Evolutionary conservation across 2,888 invertebrate genomes (phyloP).

Genomic region (Tenthredo mesomela): DNA sequence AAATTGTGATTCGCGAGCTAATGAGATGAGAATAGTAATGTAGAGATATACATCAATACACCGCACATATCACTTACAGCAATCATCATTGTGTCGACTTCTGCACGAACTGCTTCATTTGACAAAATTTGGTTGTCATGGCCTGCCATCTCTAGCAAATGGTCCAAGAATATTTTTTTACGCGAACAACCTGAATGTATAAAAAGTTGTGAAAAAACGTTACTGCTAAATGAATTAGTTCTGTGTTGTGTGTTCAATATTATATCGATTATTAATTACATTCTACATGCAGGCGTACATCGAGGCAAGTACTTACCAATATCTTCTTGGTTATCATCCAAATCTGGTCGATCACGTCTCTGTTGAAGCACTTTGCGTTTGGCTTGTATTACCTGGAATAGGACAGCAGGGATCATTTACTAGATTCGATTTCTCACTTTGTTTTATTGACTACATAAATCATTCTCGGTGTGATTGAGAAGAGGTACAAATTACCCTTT

Average conservation of each 20-base stretch:
- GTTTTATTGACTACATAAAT: not conserved
- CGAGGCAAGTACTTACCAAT: not conserved
- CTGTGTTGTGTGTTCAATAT: not conserved
- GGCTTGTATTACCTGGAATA: not conserved
- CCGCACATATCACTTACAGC: not conserved
- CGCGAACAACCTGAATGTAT: not conserved
- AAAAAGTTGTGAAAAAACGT: not conserved
- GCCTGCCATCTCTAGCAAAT: slow-evolving; percentile 78
- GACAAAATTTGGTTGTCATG: slow-evolving; percentile 77
- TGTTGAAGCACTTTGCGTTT: not conserved
- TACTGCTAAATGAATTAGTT: not conserved
- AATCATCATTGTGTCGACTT: not conserved
- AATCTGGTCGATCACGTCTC: no score
- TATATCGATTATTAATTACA: not conserved
- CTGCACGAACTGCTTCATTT: slow-evolving; percentile 62
- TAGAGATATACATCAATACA: no score
- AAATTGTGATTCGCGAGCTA: no score
- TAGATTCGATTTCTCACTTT: not conserved
- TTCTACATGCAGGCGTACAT: not conserved
- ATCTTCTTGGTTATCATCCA: not conserved
- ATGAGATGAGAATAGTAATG: no score
- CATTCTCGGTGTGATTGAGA: not conserved
- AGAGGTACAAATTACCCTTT: no score
- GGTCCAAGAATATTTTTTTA: slow-evolving; percentile 77
- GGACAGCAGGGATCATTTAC: not conserved